A percentile compares a stretch with the other conserved stretches of the same genome.
Conservation (phyloP, 1,140 invertebrate genomes). For the Pseudomyrmex pallidus region DNA sequence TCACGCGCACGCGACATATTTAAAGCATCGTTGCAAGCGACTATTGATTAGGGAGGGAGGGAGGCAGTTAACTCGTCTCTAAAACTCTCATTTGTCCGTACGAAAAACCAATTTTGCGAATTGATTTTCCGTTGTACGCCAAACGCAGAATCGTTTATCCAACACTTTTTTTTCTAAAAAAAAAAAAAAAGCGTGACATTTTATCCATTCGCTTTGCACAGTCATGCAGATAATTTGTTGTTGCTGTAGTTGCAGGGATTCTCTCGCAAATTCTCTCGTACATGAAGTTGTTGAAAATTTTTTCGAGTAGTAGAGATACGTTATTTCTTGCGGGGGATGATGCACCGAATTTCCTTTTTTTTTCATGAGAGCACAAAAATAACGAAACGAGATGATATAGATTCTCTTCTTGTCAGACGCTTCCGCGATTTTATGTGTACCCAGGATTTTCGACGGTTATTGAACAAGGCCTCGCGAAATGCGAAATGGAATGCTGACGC, state of each 20-base stretch:
- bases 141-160: conserved; percentile 30
- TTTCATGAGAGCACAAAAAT: not conserved
- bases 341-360: conserved; percentile 1
- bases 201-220: conserved; percentile 13
- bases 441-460: conserved; percentile 31
- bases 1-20: conserved; percentile 3
- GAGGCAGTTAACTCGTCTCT: conserved; percentile 37
- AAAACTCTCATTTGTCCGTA: conserved; percentile 24
- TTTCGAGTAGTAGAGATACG: too few species aligned
- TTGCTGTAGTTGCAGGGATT: not conserved
- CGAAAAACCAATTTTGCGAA: conserved; percentile 46
- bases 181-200: conserved; percentile 34
- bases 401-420: conserved; percentile 18
- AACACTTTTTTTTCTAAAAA: conserved; percentile 52
- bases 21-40: conserved; percentile 51
- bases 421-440: conserved; percentile 41
- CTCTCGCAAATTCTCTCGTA: not conserved
- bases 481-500: conserved; percentile 53
- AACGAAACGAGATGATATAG: conserved; percentile 14
- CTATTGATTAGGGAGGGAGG: conserved; percentile 57
- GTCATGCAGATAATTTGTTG: conserved; percentile 63
- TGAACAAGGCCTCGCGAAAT: conserved; percentile 25
- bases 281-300: not conserved
- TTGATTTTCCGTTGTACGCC: conserved; percentile 54
- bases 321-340: not conserved